phyloP scores from a whole-genome alignment of 2,888 invertebrate genomes.

The Drosophila paramelanica region DNA sequence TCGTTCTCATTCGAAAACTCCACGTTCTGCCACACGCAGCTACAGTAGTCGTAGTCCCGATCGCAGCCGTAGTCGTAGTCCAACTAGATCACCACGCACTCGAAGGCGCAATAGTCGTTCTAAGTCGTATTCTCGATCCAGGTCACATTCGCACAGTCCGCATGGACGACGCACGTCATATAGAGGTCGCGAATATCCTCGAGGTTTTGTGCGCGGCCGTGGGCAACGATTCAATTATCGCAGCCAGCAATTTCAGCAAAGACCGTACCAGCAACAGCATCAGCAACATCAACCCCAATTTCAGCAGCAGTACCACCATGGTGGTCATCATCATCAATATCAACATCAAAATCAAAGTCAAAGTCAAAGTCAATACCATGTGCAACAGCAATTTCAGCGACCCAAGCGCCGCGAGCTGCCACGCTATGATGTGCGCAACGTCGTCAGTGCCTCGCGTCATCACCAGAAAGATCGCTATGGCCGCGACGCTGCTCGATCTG shows the following conservation, averaged over 20 bases:
- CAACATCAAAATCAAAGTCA: conserved; percentile 37
- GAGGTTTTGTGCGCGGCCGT: conserved; percentile 36
- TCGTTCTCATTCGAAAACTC: conserved; percentile 36
- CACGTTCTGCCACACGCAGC: conserved; percentile 46
- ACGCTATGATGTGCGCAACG: conserved; percentile 92
- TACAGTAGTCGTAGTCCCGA: conserved; percentile 31
- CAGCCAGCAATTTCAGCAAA: conserved; percentile 49
- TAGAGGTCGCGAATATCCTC: conserved; percentile 38
- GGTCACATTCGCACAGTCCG: conserved; percentile 52
- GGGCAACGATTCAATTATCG: conserved; percentile 59
- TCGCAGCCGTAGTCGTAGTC: conserved; percentile 48
- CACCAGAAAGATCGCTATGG: conserved; percentile 91
- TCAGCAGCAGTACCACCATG: conserved; percentile 36
- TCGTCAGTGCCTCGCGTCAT: conserved; percentile 87
- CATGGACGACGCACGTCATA: conserved; percentile 13
- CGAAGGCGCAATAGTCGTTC: conserved; percentile 63
- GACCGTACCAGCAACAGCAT: conserved; percentile 41
- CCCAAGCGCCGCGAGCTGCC: conserved; percentile 91
- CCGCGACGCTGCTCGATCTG: conserved; percentile 87
- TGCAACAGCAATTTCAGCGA: conserved; percentile 55
- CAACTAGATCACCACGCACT: conserved; percentile 37
- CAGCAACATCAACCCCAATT: conserved; percentile 35
- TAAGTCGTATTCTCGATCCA: conserved; percentile 61
- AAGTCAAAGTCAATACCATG: conserved; percentile 30
- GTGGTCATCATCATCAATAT: conserved; percentile 13